Base-by-base conservation (phyloP, 2,113 vertebrate species). In the Dicrurus megarhynchus region DNA sequence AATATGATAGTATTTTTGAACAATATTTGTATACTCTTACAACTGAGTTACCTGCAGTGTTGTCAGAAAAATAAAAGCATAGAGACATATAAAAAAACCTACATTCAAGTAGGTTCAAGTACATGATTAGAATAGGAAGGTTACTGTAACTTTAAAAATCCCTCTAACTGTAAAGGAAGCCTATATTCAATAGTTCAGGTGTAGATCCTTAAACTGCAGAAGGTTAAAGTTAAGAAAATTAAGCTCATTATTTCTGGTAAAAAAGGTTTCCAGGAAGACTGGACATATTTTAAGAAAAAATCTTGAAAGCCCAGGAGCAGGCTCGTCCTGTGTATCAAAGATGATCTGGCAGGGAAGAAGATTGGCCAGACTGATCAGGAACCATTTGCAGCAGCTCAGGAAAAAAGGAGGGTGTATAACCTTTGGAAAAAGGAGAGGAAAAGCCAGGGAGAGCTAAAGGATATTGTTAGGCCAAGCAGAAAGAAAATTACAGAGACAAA, bases 401-500 rank as follows among this genome's bases (percentile, higher is more conserved):
- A 9, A 9, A 32, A 47, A 41, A 55, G 16, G 3, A 14, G 1
- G 3, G 1, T 37, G 6, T 32, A 44, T 33, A 7, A 22, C 2
- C 11, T 44, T 60, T 19, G 6, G 7, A 22, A 23, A 69, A 53
- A 39, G 4, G 6, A 44, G 6, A 28, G 33, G 5, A 44, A 61
- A 61, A 70, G 2, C 1, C 2, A 24, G 2, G 1, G 7, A 30
- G 8, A 7, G 1, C 16, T 78, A n/a, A 39, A 23, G 20, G 19
- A 28, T 23, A 23, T 9, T 0, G 0, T 23, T 53, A 21, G 12
- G 24, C 21, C 2, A 47, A n/a, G 10, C 13, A 46, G 8, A 61
- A 46, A n/a, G 8, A 39, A 46, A 53, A 69, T 6, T 11, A 52
- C 19, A 35, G 20, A 44, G 22, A 11, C 1, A 6, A 44, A 68